These are phyloP conservation scores for Pseudorectes ferrugineus DNA, from an alignment of 2,113 vertebrate genomes.

Conservation along the genomic window DNA sequence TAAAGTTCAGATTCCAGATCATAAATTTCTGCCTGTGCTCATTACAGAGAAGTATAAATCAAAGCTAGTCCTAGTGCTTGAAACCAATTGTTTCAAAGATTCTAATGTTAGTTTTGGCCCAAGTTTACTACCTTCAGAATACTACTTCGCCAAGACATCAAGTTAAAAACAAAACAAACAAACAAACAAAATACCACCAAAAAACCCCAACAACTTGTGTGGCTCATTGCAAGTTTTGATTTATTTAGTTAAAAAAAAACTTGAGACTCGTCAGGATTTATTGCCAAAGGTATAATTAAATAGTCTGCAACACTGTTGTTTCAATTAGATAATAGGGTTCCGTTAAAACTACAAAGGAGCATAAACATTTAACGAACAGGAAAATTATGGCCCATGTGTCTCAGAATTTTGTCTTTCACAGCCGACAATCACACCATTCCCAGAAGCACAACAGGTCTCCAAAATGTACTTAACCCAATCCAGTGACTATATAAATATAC, in stretches of 20 bases:
- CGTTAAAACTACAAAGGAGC: background rate
- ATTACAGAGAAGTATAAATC: background rate
- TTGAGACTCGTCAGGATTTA: background rate
- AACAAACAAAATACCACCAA: background rate
- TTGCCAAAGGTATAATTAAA: background rate
- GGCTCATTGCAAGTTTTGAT: background rate
- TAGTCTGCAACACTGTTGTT: background rate
- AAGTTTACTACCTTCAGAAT: background rate
- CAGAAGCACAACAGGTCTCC: background rate
- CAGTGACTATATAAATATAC: background rate
- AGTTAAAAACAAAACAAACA: background rate
- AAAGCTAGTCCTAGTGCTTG: background rate
- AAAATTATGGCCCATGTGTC: background rate
- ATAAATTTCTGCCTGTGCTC: background rate
- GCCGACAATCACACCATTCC: background rate
- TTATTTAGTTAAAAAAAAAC: background rate
- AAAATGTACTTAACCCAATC: background rate
- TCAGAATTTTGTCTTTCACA: background rate
- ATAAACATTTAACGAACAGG: background rate
- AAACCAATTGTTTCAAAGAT: background rate
- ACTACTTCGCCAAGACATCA: background rate
- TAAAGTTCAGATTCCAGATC: background rate
- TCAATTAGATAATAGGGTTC: slow-evolving; percentile 1
- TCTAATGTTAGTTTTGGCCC: background rate
- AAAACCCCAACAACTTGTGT: background rate